Evolutionary conservation across 2,888 invertebrate species (phyloP).

Genomic region (Danaus chrysippus): DNA sequence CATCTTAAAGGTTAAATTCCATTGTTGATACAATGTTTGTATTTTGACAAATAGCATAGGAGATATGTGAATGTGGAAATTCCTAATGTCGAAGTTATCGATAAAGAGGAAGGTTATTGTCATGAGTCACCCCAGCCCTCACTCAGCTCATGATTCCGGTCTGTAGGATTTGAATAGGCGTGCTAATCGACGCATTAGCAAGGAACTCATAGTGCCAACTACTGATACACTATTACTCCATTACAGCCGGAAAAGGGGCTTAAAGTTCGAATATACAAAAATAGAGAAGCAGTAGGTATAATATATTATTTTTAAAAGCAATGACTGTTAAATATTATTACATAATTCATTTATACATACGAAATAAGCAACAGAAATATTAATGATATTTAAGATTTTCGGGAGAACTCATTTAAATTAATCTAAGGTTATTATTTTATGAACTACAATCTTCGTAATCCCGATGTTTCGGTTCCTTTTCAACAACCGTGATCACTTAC

Average conservation of each 20-base stretch:
- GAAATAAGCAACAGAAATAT: too few relatives aligned
- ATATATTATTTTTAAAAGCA: not conserved
- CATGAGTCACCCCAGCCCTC: constrained; percentile 1
- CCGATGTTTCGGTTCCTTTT: too few relatives aligned
- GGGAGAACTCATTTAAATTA: too few relatives aligned
- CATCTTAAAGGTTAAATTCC: constrained; percentile 1
- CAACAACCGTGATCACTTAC: too few relatives aligned
- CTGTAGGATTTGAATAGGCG: constrained; percentile 18
- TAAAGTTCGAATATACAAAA: constrained; percentile 35
- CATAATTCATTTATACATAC: too few relatives aligned
- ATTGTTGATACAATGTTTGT: not conserved
- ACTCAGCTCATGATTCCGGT: not conserved
- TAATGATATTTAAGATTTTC: too few relatives aligned
- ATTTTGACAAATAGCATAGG: not conserved
- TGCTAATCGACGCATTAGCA: constrained; percentile 44
- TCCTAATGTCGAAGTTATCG: not conserved
- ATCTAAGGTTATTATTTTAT: too few relatives aligned
- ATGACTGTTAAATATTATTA: too few relatives aligned
- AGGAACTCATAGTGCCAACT: constrained; percentile 51
- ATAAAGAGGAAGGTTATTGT: not conserved
- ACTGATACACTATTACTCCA: constrained; percentile 60
- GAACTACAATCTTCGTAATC: too few relatives aligned
- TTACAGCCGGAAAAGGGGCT: constrained; percentile 49
- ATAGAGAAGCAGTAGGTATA: constrained; percentile 16
- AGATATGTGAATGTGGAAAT: not conserved